A percentile compares a stretch with the other conserved stretches of the same genome.
Evolutionary conservation across 2,888 invertebrate species (phyloP).

Genomic region (Orthonevra nobilis): DNA sequence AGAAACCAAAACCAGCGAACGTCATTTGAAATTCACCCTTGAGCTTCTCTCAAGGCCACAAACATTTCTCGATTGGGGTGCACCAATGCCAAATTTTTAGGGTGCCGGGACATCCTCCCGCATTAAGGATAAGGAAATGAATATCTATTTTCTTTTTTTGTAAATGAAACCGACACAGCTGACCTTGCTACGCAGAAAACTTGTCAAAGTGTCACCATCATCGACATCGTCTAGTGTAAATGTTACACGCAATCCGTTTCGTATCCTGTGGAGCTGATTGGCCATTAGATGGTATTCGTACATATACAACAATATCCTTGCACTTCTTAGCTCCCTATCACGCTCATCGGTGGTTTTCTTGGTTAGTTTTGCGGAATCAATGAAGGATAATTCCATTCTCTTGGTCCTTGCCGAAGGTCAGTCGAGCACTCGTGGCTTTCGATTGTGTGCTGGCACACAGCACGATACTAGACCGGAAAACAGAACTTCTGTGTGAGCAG

Average conservation of each 20-base stretch:
- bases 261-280: conserved; percentile 62
- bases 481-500: conserved; percentile 50
- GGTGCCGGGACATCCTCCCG: conserved; percentile 27
- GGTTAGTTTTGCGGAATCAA: neutral
- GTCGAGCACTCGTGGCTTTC: conserved; percentile 9
- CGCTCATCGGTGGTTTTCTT: too few species aligned
- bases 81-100: conserved; percentile 26
- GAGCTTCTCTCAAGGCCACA: conserved; percentile 39
- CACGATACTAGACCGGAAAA: conserved; percentile 63
- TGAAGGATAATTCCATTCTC: conserved; percentile 38
- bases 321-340: neutral
- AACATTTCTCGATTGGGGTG: conserved; percentile 25
- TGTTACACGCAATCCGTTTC: conserved; percentile 59
- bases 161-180: conserved; percentile 8
- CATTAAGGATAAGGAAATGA: conserved; percentile 43
- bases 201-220: conserved; percentile 8
- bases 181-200: conserved; percentile 45
- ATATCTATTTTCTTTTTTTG: conserved; percentile 3
- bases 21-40: conserved; percentile 42
- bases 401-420: conserved; percentile 52
- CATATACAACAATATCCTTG: neutral
- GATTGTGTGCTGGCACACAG: conserved; percentile 37
- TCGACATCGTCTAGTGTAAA: conserved; percentile 29
- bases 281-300: conserved; percentile 49
- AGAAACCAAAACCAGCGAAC: neutral